Base-by-base conservation (phyloP, 1,140 invertebrate species). In the Procambarus clarkii region DNA sequence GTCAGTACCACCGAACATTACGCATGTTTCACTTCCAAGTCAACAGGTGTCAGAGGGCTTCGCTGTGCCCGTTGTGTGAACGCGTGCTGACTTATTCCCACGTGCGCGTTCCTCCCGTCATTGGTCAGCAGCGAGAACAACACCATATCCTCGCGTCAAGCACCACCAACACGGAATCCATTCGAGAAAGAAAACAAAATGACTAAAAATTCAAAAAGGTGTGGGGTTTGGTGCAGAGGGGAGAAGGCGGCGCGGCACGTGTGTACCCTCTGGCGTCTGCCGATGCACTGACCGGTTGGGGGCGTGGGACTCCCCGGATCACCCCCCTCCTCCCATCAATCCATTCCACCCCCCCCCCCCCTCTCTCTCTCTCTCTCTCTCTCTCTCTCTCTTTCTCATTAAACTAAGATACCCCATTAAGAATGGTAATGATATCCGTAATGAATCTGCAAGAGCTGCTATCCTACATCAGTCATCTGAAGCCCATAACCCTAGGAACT, bases 211-310 rank as follows among this genome's bases (percentile, higher is more conserved):
- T 9, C 3, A 21, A 18, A 64, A 64, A 64, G 3, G 24, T 24
- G 15, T 3, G 15, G 60, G 60, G 3, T 64, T 64, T 2, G 69
- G 21, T 9, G 3, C 21, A 71, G 69, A 71, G 69, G 24, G 69
- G 21, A 34, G n/a, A n/a, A 64, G 18, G 60, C 11, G 50, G 60
- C n/a, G 69, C 69, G 69, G 24, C 69, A n/a, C n/a, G 69, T 9
- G 69, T 71, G 3, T 71, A 21, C 69, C 69, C 69, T 71, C 69
- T 24, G 9, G 24, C 21, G 69, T 34, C 69, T 71, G 69, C 21
- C 24, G 69, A 71, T 71, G 69, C 69, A 71, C 69, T 71, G 69
- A 71, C 69, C 69, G 69, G 69, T 71, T 71, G 21, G 18, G 18
- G 69, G 3, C 69, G 24, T 24, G 21, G 69, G 69, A 5, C 15